Conservation (phyloP, 2,797 vertebrate species). For the Enteromius trimaculatus region DNA sequence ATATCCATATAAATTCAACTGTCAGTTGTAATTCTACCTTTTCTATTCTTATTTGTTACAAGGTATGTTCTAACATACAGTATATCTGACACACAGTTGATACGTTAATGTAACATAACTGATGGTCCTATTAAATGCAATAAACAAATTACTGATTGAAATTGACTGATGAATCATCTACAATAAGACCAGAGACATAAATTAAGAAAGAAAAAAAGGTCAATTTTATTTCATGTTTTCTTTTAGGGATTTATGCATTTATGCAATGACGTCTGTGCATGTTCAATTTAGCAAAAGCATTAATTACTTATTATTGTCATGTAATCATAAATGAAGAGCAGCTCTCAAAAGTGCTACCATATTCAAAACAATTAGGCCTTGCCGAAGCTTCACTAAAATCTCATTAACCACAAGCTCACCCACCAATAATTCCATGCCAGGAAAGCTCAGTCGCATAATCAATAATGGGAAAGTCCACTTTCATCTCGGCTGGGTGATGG, state of each 20-base stretch:
- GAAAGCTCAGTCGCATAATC: constrained; percentile 46
- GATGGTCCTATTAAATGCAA: neutral
- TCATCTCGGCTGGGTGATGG: constrained; percentile 38
- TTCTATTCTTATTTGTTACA: neutral
- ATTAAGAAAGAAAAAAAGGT: neutral
- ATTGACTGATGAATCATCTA: neutral
- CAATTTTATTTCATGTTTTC: neutral
- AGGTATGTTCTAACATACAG: neutral
- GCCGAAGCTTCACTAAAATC: constrained; percentile 22
- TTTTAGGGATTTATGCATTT: neutral
- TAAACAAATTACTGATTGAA: too few species aligned
- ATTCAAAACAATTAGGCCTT: constrained; percentile 27
- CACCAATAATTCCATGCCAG: constrained; percentile 39
- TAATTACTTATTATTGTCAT: constrained; percentile 11
- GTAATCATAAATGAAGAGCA: constrained; percentile 14
- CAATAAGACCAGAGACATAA: neutral
- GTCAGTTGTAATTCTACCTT: neutral
- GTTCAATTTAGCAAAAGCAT: constrained; percentile 4
- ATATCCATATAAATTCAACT: neutral
- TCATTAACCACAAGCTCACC: constrained; percentile 40
- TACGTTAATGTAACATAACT: neutral
- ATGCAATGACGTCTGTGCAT: constrained; percentile 14
- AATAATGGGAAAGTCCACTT: constrained; percentile 50
- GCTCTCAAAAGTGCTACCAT: constrained; percentile 10
- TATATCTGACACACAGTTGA: neutral